Conservation (phyloP, 2,888 invertebrate genomes). For the Cylindroiulus punctatus region DNA sequence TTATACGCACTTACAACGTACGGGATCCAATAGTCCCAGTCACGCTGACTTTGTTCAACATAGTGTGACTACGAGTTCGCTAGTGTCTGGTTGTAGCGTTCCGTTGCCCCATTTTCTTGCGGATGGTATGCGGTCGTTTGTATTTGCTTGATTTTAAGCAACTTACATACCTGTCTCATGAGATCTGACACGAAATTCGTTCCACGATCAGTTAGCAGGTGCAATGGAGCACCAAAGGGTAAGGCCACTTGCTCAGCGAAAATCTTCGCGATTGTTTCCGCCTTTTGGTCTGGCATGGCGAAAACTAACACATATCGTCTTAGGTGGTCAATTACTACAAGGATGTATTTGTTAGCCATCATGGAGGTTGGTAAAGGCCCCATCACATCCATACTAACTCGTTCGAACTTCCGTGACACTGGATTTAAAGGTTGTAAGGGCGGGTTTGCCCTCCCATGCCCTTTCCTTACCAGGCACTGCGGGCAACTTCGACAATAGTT, state of each 20-base stretch:
- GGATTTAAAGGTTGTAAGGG: not conserved
- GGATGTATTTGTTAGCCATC: not conserved
- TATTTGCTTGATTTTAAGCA: no score
- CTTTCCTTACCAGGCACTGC: not conserved
- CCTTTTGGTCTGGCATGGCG: not conserved
- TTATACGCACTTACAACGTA: no score
- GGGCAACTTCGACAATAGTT: not conserved
- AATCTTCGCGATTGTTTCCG: not conserved
- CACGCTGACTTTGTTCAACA: no score
- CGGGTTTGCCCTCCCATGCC: not conserved
- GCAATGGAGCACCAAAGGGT: not conserved
- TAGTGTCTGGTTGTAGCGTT: no score
- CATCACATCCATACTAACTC: not conserved
- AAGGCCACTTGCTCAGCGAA: not conserved
- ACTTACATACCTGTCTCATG: not conserved
- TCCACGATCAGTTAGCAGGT: not conserved
- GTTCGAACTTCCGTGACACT: not conserved
- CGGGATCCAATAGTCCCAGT: no score
- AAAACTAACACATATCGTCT: not conserved
- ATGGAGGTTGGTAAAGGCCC: not conserved
- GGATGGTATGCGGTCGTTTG: no score
- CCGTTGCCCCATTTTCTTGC: no score
- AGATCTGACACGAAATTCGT: not conserved
- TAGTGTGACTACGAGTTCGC: no score
- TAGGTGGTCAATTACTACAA: not conserved